Base-by-base conservation (phyloP, 2,113 vertebrate genomes). In the Gavialis gangeticus region DNA sequence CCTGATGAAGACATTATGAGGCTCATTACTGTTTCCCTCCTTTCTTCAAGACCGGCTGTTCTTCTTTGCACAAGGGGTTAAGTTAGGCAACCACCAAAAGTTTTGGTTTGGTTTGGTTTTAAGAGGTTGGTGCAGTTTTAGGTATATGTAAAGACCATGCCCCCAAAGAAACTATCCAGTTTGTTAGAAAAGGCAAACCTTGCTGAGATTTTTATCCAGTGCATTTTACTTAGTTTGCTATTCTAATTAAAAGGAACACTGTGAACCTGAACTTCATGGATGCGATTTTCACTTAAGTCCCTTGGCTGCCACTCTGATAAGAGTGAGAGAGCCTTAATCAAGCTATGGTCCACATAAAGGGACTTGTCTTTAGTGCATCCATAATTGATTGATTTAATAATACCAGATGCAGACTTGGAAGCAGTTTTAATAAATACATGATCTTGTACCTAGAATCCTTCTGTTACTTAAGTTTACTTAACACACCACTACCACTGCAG, bases 391-490 rank as follows among this genome's bases (percentile, higher is more conserved):
- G 34, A 34, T 67, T 67, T 0, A 0, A 9, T 46, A 60, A 46
- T 92, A 85, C 80, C 91, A 84, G 77, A 57, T 64, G 27, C 0
- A 0, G 75, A 69, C 84, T 94, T 69, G 89, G 78, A 54, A 34
- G 85, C 80, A 79, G 85, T 85, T 46, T 96, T 86, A 69, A 79
- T 10, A 21, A 73, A 95, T 18, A 67, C 64, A 84, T 79, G 27
- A 62, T 92, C 57, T 79, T 75, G 60, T 89, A 58, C n/a, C 3
- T 83, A 2, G 5, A 86, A 55, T 91, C 80, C 80, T 82, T 79
- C 75, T 30, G n/a, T 91, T 96, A 75, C 75, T 76, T 37, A 77
- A 86, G 64, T 94, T 95, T 59, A 82, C 85, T 91, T 94, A 30
- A 94, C 57, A 59, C 82, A 82, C 77, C 75, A 5, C 37, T 83